Conservation (phyloP, 2,113 vertebrate genomes). For the Prinia subflava region DNA sequence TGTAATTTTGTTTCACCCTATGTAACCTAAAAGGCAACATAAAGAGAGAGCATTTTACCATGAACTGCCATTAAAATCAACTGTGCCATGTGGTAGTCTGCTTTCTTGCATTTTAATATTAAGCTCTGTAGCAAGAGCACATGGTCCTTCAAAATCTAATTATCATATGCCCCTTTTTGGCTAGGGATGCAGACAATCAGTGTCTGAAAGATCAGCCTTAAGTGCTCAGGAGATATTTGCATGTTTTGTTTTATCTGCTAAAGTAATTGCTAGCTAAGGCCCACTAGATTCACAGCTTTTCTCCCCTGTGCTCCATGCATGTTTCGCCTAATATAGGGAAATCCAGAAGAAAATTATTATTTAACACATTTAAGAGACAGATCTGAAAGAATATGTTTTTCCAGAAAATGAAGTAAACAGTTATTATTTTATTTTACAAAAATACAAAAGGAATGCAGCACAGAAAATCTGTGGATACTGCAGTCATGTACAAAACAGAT, state of each 20-base stretch:
- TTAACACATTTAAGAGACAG: neutral
- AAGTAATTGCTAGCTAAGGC: neutral
- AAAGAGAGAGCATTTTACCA: constrained; percentile 72
- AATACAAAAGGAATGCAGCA: neutral
- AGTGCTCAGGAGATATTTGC: neutral
- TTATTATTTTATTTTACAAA: neutral
- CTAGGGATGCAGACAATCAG: neutral
- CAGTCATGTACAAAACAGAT: neutral
- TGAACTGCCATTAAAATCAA: constrained; percentile 56
- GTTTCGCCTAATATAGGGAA: neutral
- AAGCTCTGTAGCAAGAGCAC: constrained; percentile 29
- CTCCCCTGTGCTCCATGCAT: neutral
- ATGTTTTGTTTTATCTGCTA: constrained; percentile 25
- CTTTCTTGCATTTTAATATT: constrained; percentile 57
- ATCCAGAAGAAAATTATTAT: neutral
- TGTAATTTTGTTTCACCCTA: constrained; percentile 77
- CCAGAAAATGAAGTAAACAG: neutral
- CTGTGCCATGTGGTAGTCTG: constrained; percentile 50
- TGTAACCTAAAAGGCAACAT: constrained; percentile 73
- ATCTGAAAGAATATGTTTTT: neutral
- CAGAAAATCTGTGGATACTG: neutral
- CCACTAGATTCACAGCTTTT: neutral
- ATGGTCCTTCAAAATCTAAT: constrained; percentile 43
- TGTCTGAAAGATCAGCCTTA: neutral
- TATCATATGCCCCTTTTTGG: neutral